Evolutionary conservation across 2,888 invertebrate species (phyloP).

Genomic region (Penaeus monodon): DNA sequence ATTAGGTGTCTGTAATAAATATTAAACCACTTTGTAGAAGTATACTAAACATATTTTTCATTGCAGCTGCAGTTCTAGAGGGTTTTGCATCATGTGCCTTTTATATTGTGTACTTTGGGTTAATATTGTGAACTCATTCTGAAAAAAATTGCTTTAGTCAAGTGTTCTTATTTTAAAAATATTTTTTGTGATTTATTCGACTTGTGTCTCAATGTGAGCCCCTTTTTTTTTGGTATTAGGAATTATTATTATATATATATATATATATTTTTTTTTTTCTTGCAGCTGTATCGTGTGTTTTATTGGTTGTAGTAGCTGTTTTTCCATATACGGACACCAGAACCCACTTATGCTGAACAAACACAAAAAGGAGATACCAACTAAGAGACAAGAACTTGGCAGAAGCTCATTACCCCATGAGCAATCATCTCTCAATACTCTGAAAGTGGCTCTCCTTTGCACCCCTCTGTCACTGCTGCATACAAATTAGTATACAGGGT

Average conservation of each 20-base stretch:
- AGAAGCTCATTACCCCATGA: slow-evolving; percentile 30
- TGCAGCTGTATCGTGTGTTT: slow-evolving; percentile 65
- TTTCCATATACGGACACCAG: slow-evolving; percentile 50
- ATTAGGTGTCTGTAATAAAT: background rate
- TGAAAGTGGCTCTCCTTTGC: slow-evolving; percentile 46
- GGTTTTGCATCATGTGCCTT: too few relatives aligned
- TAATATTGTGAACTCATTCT: too few relatives aligned
- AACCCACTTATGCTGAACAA: slow-evolving; percentile 59
- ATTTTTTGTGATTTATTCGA: too few relatives aligned
- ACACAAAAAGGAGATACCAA: slow-evolving; percentile 36
- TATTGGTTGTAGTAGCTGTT: slow-evolving; percentile 65
- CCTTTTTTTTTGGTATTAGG: too few relatives aligned
- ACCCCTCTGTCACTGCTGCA: slow-evolving; percentile 31
- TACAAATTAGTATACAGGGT: slow-evolving; percentile 24
- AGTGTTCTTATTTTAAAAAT: too few relatives aligned
- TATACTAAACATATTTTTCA: too few relatives aligned
- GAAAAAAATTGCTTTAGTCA: too few relatives aligned
- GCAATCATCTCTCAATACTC: slow-evolving; percentile 31
- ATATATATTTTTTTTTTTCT: background rate
- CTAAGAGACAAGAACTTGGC: slow-evolving; percentile 23
- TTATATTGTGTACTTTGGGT: too few relatives aligned
- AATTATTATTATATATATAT: too few relatives aligned
- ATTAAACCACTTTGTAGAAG: too few relatives aligned
- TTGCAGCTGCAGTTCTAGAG: too few relatives aligned
- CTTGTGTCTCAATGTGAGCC: too few relatives aligned